A percentile compares a stretch with the other conserved stretches of the same genome.
These are phyloP conservation scores for Resseliella maxima DNA, from an alignment of 2,888 invertebrate genomes.

Conservation along the genomic window DNA sequence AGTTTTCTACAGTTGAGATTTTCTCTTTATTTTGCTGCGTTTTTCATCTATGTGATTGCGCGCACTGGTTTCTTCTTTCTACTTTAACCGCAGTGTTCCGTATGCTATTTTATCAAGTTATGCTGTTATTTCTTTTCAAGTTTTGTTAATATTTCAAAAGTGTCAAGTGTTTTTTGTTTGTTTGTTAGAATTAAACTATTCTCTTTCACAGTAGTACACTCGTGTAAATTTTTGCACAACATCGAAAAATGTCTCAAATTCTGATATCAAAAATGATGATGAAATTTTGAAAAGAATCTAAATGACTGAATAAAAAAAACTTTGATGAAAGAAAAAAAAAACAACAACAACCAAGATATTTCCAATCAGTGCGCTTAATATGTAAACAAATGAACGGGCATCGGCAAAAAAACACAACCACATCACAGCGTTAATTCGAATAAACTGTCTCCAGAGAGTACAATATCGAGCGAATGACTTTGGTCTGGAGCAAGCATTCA, in stretches of 20 bases:
- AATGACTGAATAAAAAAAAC: too few species aligned
- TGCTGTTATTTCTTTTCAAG: too few species aligned
- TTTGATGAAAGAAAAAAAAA: not conserved
- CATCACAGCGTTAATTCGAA: conserved; percentile 53
- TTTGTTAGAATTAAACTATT: too few species aligned
- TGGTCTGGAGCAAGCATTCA: conserved; percentile 46
- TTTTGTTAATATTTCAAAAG: too few species aligned
- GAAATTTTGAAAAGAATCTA: not conserved
- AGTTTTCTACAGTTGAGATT: not conserved
- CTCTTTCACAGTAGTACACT: not conserved
- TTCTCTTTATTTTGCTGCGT: not conserved
- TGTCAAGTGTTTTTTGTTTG: too few species aligned
- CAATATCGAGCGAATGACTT: conserved; percentile 48
- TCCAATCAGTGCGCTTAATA: conserved; percentile 6
- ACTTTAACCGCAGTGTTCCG: too few species aligned
- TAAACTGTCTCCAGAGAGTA: conserved; percentile 55
- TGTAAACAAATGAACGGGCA: not conserved
- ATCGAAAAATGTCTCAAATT: not conserved
- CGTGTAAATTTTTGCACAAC: not conserved
- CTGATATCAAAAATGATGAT: not conserved
- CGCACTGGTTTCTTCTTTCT: too few species aligned
- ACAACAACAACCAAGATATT: not conserved
- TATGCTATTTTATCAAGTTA: too few species aligned
- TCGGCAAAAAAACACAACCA: conserved; percentile 53
- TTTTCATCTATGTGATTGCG: not conserved